Conservation (phyloP, 2,888 invertebrate species). For the Gerosis bhagava region DNA sequence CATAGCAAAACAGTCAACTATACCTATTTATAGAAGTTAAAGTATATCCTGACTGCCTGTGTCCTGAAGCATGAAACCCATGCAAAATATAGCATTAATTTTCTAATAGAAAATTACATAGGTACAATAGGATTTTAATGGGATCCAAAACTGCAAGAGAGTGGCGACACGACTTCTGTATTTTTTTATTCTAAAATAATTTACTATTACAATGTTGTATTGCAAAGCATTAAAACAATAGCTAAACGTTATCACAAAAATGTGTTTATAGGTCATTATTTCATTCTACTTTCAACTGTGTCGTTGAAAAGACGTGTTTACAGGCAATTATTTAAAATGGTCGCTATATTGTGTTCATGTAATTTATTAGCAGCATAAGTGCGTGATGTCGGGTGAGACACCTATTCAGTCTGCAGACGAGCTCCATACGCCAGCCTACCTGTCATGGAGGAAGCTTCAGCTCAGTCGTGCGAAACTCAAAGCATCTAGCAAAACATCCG, state of each 20-base stretch:
- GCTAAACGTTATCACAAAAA: conserved; percentile 5
- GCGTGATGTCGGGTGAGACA: conserved; percentile 76
- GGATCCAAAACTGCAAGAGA: too few species aligned
- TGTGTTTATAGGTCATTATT: neutral
- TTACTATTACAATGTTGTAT: too few species aligned
- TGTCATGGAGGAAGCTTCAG: conserved; percentile 95
- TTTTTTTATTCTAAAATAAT: too few species aligned
- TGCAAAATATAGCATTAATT: too few species aligned
- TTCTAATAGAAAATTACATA: too few species aligned
- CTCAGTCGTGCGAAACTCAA: conserved; percentile 98
- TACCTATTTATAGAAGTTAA: too few species aligned
- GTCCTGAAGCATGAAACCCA: too few species aligned
- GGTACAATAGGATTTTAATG: too few species aligned
- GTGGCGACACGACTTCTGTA: too few species aligned
- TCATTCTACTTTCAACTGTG: conserved; percentile 9
- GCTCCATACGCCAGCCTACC: conserved; percentile 91
- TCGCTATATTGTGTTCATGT: conserved; percentile 8
- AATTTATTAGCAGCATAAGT: conserved; percentile 58
- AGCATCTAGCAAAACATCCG: conserved; percentile 98
- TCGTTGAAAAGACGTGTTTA: neutral
- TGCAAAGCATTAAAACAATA: neutral
- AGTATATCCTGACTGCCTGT: too few species aligned
- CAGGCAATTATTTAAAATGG: neutral
- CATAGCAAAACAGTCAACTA: too few species aligned
- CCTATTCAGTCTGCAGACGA: conserved; percentile 90